A percentile compares a stretch with the other conserved stretches of the same genome.
phyloP scores from a whole-genome alignment of 2,113 vertebrate genomes.

The Alaudala cheleensis region DNA sequence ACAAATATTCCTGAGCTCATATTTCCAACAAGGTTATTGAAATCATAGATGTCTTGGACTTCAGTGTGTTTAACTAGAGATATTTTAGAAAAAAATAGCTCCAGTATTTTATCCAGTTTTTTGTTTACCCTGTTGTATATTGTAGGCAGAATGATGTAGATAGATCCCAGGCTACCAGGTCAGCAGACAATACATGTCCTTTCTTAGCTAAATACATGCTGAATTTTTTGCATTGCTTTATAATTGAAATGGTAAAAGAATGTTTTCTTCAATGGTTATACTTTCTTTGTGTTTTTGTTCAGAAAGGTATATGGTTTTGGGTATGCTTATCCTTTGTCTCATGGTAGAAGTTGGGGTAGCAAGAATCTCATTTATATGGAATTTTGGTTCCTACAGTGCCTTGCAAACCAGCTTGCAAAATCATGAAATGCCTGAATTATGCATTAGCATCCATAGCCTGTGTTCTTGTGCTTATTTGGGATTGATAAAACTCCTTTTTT shows the following conservation, averaged over 20 bases:
- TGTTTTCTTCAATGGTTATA: not conserved
- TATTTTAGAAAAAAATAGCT: not conserved
- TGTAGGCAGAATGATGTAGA: not conserved
- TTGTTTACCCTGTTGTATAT: not conserved
- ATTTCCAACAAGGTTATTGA: not conserved
- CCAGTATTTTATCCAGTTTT: not conserved
- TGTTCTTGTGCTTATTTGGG: not conserved
- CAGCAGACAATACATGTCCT: not conserved
- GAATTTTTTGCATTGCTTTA: not conserved
- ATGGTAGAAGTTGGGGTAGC: not conserved
- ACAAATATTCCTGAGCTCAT: not conserved
- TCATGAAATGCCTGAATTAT: not conserved
- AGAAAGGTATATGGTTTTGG: not conserved
- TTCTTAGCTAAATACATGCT: not conserved
- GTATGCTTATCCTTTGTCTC: not conserved
- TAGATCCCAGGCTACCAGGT: not conserved
- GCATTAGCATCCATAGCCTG: not conserved
- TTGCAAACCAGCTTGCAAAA: not conserved
- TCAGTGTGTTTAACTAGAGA: not conserved
- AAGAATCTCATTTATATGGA: not conserved
- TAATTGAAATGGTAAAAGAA: not conserved
- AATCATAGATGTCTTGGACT: not conserved
- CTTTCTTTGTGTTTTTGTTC: not conserved
- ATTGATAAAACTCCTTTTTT: not conserved
- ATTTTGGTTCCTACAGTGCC: not conserved